Conservation (phyloP, 2,797 vertebrate species). For the Pempheris klunzingeri region DNA sequence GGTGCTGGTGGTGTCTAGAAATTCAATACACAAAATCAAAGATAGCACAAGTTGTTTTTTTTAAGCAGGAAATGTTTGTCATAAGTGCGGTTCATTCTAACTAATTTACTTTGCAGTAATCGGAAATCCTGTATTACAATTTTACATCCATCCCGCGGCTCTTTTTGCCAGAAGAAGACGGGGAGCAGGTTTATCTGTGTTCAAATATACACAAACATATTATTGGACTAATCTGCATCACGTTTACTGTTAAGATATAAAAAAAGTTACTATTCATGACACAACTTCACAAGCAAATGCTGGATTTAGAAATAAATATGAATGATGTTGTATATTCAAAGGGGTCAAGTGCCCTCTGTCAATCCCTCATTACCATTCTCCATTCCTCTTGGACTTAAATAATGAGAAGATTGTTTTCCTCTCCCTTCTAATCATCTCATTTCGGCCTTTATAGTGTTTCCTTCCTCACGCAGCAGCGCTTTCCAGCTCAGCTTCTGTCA, state of each 20-base stretch:
- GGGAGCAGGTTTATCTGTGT: neutral
- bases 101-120: conserved; percentile 8
- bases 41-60: too few relatives aligned
- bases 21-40: conserved; percentile 13
- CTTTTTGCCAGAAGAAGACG: neutral
- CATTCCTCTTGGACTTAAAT: conserved; percentile 69
- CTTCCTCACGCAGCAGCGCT: conserved; percentile 57
- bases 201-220: too few relatives aligned
- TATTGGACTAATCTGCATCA: too few relatives aligned
- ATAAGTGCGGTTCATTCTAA: conserved; percentile 2
- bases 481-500: conserved; percentile 58
- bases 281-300: conserved; percentile 36
- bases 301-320: conserved; percentile 53
- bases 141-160: conserved; percentile 1
- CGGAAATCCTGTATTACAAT: conserved; percentile 16
- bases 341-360: conserved; percentile 52
- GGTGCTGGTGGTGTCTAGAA: neutral
- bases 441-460: conserved; percentile 68
- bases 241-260: too few relatives aligned
- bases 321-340: conserved; percentile 40
- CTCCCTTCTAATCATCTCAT: conserved; percentile 72
- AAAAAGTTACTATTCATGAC: conserved; percentile 19
- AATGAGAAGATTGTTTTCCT: conserved; percentile 75
- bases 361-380: conserved; percentile 68
- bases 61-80: conserved; percentile 29